A percentile compares a stretch with the other conserved stretches of the same genome.
These are phyloP conservation scores for Crotalus viridis DNA, from an alignment of 2,113 vertebrate species.

Conservation along the genomic window DNA sequence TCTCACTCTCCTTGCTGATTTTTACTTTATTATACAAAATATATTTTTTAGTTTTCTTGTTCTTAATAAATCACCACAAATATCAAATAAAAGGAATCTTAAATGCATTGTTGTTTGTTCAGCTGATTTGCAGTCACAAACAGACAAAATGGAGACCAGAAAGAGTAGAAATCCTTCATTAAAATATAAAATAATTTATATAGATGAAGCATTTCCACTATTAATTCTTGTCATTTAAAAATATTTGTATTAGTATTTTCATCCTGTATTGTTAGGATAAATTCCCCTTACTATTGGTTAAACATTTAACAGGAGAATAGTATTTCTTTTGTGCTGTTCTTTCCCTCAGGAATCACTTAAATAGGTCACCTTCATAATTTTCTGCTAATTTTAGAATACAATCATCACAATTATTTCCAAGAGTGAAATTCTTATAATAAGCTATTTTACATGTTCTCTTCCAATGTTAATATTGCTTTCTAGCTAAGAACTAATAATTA, in stretches of 20 bases:
- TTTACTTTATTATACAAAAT: neutral
- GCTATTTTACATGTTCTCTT: neutral
- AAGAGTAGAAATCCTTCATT: neutral
- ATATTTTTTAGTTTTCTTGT: neutral
- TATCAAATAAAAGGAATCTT: neutral
- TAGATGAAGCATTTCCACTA: neutral
- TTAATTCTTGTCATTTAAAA: neutral
- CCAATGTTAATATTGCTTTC: neutral
- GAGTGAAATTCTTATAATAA: neutral
- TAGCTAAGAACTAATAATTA: neutral
- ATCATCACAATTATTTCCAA: neutral
- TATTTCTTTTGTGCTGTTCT: constrained; percentile 2
- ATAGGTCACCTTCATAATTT: constrained; percentile 14
- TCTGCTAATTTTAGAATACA: constrained; percentile 2
- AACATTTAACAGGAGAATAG: neutral
- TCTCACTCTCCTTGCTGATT: neutral
- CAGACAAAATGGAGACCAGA: neutral
- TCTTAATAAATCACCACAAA: neutral
- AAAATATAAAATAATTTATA: neutral
- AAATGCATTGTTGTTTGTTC: neutral
- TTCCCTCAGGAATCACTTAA: neutral
- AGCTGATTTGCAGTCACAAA: neutral
- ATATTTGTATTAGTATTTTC: neutral
- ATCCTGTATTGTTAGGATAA: neutral
- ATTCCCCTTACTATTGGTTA: neutral